Base-by-base conservation (phyloP, 2,113 vertebrate species). In the Donacobius atricapilla region DNA sequence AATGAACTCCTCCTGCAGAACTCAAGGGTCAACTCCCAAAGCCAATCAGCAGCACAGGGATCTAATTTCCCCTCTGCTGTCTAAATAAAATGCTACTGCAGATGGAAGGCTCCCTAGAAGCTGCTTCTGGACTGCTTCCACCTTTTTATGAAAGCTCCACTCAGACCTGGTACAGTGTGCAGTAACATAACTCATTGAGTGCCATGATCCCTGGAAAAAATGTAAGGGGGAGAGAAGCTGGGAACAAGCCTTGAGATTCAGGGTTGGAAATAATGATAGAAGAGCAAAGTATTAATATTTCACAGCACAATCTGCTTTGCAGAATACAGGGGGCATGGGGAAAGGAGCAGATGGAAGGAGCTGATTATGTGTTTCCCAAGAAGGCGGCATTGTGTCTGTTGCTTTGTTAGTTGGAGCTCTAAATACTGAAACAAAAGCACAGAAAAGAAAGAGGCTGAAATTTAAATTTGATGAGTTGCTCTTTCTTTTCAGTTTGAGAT, bases 31-130 rank as follows among this genome's bases (percentile, higher is more conserved):
- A 37, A 22, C 64, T 87, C 89, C 95, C 93, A 79, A 96, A 95
- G 86, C 92, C 95, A 96, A 60, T 95, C 96, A 83, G 56, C 82
- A 79, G 37, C 91, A 82, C 1, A 72, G 95, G 83, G 81, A 95
- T 95, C 89, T 89, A 15, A 95, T 97, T 97, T 95, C 89, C 93
- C 82, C 87, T 92, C 84, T 86, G 83, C 96, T 96, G 94, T 87
- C 72, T 87, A 92, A 96, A 96, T 97, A 85, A 96, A 96, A 93
- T 78, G 89, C 69, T 87, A 76, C 87, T 96, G 92, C 93, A 87
- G 91, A 96, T 92, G 84, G 93, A 96, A 58, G 39, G 84, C 84
- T 95, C 96, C 91, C 96, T 83, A 50, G 94, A 95, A 97, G 94
- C 96, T 94, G 78, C 87, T 94, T 50, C 90, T 96, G 96, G 96